Evolutionary conservation across 1,140 invertebrate genomes (phyloP).

Genomic region (Scaptomyza montana): DNA sequence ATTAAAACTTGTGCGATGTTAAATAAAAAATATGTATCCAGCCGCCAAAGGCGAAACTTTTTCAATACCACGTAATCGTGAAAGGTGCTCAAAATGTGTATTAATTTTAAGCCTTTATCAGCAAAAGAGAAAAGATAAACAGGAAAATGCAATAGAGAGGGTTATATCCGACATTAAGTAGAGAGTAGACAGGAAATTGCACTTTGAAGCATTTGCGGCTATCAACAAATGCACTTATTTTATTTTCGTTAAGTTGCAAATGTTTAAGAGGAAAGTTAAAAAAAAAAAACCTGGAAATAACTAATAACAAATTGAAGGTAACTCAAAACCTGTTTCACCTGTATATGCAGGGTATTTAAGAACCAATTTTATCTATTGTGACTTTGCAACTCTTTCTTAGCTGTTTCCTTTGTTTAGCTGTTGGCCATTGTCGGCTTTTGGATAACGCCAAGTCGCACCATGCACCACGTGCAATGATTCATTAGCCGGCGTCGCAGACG

Average conservation of each 20-base stretch:
- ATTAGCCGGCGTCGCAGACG: conserved; percentile 39
- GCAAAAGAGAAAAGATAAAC: background rate
- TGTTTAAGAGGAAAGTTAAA: too few species aligned
- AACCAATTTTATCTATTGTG: background rate
- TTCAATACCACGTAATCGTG: conserved; percentile 44
- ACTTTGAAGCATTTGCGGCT: background rate
- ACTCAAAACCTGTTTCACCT: background rate
- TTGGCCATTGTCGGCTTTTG: conserved; percentile 46
- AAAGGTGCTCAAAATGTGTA: conserved; percentile 20
- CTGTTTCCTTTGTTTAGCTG: conserved; percentile 45
- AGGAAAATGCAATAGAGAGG: background rate
- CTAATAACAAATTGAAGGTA: background rate
- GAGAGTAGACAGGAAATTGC: background rate
- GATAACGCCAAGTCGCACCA: conserved; percentile 28
- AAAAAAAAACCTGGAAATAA: too few species aligned
- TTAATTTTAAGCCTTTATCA: conserved; percentile 4
- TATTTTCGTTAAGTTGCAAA: too few species aligned
- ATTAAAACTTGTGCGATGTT: conserved; percentile 74
- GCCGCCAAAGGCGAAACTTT: conserved; percentile 45
- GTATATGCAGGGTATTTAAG: conserved; percentile 14
- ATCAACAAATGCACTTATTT: background rate
- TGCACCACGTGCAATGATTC: conserved; percentile 54
- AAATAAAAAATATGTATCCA: conserved; percentile 62
- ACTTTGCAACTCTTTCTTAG: background rate
- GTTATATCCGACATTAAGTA: background rate